Evolutionary conservation across 2,888 invertebrate genomes (phyloP).

Genomic region (Drosophila hamatofila): DNA sequence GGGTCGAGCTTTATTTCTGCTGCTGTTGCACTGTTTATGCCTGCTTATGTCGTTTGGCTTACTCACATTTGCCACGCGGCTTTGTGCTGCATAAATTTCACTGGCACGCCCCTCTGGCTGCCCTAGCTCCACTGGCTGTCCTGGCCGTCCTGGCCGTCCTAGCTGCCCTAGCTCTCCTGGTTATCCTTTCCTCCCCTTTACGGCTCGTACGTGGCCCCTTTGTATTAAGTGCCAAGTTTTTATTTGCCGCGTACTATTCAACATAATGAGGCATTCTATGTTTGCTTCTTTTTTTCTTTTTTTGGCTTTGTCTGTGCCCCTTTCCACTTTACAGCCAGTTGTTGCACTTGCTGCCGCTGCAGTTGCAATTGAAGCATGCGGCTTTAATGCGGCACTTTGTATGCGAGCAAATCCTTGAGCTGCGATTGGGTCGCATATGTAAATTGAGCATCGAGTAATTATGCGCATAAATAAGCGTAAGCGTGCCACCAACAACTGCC

Average conservation of each 20-base stretch:
- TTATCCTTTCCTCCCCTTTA: not conserved
- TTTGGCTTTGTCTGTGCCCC: constrained; percentile 31
- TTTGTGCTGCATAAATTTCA: constrained; percentile 75
- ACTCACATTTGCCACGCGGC: constrained; percentile 77
- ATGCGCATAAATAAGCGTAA: constrained; percentile 72
- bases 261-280: constrained; percentile 74
- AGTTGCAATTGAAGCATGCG: constrained; percentile 18
- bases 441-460: constrained; percentile 69
- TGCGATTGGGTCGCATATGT: constrained; percentile 65
- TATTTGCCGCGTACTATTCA: constrained; percentile 59
- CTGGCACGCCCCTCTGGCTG: constrained; percentile 44
- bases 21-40: constrained; percentile 65
- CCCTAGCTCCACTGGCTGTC: too few species aligned
- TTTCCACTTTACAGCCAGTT: constrained; percentile 21
- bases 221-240: constrained; percentile 75
- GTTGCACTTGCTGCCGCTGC: constrained; percentile 39
- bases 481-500: constrained; percentile 25
- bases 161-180: not conserved
- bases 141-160: not conserved
- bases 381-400: constrained; percentile 63
- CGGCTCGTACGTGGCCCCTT: constrained; percentile 60
- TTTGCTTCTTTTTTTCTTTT: not conserved
- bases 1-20: constrained; percentile 4
- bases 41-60: constrained; percentile 80
- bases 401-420: constrained; percentile 62